A percentile compares a stretch with the other conserved stretches of the same genome.
phyloP scores from a whole-genome alignment of 2,888 invertebrate genomes.

The Ormyrus thymus region DNA sequence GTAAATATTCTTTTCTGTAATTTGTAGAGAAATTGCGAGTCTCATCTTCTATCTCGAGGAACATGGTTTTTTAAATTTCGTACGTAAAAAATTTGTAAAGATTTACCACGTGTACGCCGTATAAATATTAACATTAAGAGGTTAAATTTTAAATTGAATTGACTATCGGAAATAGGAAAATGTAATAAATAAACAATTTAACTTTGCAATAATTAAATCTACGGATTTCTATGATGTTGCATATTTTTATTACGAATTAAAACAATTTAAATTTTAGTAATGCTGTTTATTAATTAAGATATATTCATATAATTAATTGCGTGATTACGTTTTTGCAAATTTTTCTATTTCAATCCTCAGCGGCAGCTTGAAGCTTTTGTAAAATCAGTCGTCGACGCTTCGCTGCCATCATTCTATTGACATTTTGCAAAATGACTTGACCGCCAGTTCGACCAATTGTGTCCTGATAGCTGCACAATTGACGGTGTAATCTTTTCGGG shows the following conservation, averaged over 20 bases:
- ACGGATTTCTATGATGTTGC: too few relatives aligned
- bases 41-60: slow-evolving; percentile 65
- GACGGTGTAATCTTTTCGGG: slow-evolving; percentile 59
- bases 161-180: slow-evolving; percentile 14
- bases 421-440: slow-evolving; percentile 60
- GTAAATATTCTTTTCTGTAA: slow-evolving; percentile 61
- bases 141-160: slow-evolving; percentile 31
- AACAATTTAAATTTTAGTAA: too few relatives aligned
- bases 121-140: background rate
- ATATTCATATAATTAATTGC: background rate
- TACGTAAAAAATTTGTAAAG: background rate
- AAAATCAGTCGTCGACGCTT: slow-evolving; percentile 21
- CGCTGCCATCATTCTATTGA: slow-evolving; percentile 14
- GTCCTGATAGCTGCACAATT: slow-evolving; percentile 65
- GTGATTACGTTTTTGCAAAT: background rate
- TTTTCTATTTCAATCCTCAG: background rate
- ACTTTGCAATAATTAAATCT: too few relatives aligned
- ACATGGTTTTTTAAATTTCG: slow-evolving; percentile 54
- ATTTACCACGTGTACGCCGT: background rate
- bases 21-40: slow-evolving; percentile 66
- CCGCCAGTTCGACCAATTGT: slow-evolving; percentile 64
- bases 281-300: too few relatives aligned
- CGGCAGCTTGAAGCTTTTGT: slow-evolving; percentile 18
- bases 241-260: too few relatives aligned
- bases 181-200: too few relatives aligned